Evolutionary conservation across 2,888 invertebrate genomes (phyloP), one percentile per base, ranked within the genome.

Genomic region (Luperina testacea): DNA sequence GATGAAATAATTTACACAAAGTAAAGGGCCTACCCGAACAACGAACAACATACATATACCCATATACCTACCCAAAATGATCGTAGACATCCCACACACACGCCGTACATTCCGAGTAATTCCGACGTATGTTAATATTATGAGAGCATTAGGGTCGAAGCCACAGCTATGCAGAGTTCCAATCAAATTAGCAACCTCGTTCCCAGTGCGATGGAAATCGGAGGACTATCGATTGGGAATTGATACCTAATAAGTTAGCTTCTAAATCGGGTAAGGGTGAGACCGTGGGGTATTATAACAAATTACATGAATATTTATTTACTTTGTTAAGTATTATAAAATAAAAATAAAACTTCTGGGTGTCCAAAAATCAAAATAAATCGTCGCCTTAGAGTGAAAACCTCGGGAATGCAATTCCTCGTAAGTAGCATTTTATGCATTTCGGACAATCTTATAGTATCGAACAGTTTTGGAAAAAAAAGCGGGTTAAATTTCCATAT

Each of bases 101-200:
- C 45, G 32, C n/a, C 24, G 17, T 24, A 71, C 57, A 86, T 80
- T 69, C 64, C n/a, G 13, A 71, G 38, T 61, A 63, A 63, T 71
- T 38, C n/a, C 67, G 0, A 20, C 27, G 64, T 82, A 84, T 85
- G 87, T 81, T 88, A 85, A 88, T 85, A 87, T 82, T 82, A 78
- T 84, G 78, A 83, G 83, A 85, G 72, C 81, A 79, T 84, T 82
- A 75, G 59, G 67, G 27, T 71, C 20, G 38, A n/a, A 59, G 68
- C 84, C 85, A 63, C 77, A 76, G 69, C 68, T 77, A 87, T 80
- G 88, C 78, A 71, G 65, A 83, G 64, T 32, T 69, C 51, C 77
- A 77, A 87, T 87, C 77, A 63, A 87, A 87, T 87, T 86, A 86
- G 51, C 15, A 20, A 59, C n/a, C 76, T 59, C 48, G 42, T 73